Conservation (phyloP, 2,888 invertebrate species). For the Tupiocoris notatus region DNA sequence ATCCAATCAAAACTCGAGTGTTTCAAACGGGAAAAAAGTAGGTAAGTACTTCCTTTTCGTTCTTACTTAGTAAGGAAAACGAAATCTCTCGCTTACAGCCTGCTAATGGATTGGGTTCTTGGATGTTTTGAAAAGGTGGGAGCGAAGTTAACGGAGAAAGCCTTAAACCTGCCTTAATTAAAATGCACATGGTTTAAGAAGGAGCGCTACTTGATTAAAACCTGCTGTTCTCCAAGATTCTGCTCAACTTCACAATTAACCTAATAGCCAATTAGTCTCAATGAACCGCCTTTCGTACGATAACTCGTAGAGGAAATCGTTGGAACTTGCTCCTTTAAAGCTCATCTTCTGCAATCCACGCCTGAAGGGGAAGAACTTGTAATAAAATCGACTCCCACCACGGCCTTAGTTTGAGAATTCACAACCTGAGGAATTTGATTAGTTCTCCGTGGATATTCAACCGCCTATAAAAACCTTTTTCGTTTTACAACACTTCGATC, state of each 20-base stretch:
- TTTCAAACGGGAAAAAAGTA: background rate
- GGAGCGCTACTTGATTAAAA: slow-evolving; percentile 34
- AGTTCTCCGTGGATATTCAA: too few relatives aligned
- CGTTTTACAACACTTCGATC: too few relatives aligned
- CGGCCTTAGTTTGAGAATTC: too few relatives aligned
- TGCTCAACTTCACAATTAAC: slow-evolving; percentile 38
- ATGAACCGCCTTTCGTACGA: slow-evolving; percentile 20
- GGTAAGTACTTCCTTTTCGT: slow-evolving; percentile 1
- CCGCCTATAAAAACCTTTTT: too few relatives aligned
- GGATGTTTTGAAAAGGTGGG: slow-evolving; percentile 9
- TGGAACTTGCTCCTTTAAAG: background rate
- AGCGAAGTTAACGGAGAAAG: background rate
- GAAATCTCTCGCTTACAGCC: slow-evolving; percentile 24
- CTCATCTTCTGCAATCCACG: background rate
- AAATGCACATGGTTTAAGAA: slow-evolving; percentile 37
- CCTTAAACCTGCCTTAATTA: slow-evolving; percentile 34
- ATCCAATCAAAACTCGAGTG: too few relatives aligned
- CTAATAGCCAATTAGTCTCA: slow-evolving; percentile 37
- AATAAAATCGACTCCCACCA: too few relatives aligned
- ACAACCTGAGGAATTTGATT: too few relatives aligned
- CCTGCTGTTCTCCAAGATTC: slow-evolving; percentile 29
- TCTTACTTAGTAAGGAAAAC: background rate
- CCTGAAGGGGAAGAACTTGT: background rate
- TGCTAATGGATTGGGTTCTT: slow-evolving; percentile 36
- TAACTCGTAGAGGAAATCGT: slow-evolving; percentile 18